Evolutionary conservation across 2,113 vertebrate species (phyloP), one percentile per base, ranked within the genome.

Genomic region (Peromyscus californicus): DNA sequence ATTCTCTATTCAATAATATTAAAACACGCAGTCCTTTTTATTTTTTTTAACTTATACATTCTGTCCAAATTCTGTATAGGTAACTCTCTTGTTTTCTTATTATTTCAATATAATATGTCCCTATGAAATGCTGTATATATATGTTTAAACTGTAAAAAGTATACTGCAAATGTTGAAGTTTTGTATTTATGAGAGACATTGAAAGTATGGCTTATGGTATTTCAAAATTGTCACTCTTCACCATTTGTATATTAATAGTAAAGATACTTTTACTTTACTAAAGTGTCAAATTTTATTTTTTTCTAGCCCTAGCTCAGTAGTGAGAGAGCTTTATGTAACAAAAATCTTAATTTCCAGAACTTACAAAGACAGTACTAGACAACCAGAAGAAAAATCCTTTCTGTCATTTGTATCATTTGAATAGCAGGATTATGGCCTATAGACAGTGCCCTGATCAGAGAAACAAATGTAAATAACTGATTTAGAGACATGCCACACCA

Each of bases 231-330:
- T 99, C 98, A 99, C 98, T 98, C 98, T 98, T 98, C 98, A 98
- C 98, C 98, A 99, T 99, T 99, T 99, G 98, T 99, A 99, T 98
- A 99, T 98, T 98, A 99, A 98, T 99, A 99, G 98, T 99, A 99
- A 99, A 99, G 98, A 98, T 98, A 99, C 98, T 99, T 99, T 98
- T 99, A 98, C 98, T 99, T 99, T 99, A 99, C 99, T 98, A 97
- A 98, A 98, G 97, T 98, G 98, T 98, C 97, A 98, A 96, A 96
- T 97, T 98, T 98, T 98, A 90, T 98, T 84, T 98, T 98, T 94
- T 98, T 98, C 97, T 97, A 97, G 97, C 89, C 89, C 90, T 93
- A 94, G 96, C 86, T 97, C 82, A 96, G 78, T 72, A 93, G 84
- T 93, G 89, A 70, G 86, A 91, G 36, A 96, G 15, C 36, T 96